These are phyloP conservation scores for Crypturellus undulatus DNA, from an alignment of 2,113 vertebrate genomes.

Conservation along the genomic window DNA sequence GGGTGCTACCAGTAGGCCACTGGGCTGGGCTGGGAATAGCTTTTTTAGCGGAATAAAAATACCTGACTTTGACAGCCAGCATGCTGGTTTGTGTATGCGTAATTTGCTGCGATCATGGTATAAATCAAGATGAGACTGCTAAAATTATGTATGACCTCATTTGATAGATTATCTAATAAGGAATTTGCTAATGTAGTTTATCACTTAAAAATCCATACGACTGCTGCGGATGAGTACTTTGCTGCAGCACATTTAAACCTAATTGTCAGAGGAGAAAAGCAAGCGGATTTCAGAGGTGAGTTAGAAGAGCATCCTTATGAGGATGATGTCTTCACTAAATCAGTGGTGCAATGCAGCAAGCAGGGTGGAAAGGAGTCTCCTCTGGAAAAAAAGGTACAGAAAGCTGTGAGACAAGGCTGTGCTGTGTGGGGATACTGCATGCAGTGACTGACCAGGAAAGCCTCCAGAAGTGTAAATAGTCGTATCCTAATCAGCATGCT, in stretches of 20 bases:
- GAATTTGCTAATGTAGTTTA: conserved; percentile 81
- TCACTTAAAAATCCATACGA: conserved; percentile 79
- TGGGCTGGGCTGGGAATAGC: background rate
- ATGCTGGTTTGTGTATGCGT: conserved; percentile 25
- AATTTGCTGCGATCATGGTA: conserved; percentile 49
- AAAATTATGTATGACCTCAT: conserved; percentile 74
- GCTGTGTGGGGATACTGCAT: conserved; percentile 17
- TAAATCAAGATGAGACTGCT: conserved; percentile 68
- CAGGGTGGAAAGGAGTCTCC: conserved; percentile 72
- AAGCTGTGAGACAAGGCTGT: conserved; percentile 54
- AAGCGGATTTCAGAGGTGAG: conserved; percentile 75
- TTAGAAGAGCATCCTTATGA: conserved; percentile 77
- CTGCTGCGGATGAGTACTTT: conserved; percentile 65
- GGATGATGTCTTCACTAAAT: conserved; percentile 81
- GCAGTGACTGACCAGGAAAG: conserved; percentile 12
- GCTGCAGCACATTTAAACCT: conserved; percentile 77
- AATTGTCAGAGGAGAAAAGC: conserved; percentile 79
- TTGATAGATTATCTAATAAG: conserved; percentile 80
- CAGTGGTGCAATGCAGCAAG: conserved; percentile 85
- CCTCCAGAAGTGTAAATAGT: conserved; percentile 26
- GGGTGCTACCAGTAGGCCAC: background rate
- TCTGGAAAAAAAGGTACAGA: conserved; percentile 74
- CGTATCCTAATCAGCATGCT: background rate
- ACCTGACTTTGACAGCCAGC: conserved; percentile 44
- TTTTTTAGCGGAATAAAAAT: conserved; percentile 12